Percentiles rank a stretch among this genome's conserved stretches.
phyloP scores from a whole-genome alignment of 2,888 invertebrate genomes.

The Oscheius onirici region DNA sequence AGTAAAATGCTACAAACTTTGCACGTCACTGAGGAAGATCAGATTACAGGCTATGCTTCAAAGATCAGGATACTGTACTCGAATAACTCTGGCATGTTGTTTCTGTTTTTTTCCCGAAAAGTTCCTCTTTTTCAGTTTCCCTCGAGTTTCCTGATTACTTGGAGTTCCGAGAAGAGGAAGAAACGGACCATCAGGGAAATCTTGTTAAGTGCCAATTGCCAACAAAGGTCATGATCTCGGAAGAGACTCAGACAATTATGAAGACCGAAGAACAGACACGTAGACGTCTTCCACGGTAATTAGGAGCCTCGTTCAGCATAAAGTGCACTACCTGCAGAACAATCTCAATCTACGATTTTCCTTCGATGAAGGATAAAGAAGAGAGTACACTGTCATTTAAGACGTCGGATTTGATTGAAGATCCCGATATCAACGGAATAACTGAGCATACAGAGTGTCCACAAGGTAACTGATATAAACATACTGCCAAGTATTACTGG shows the following conservation, averaged over 20 bases:
- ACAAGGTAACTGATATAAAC: conserved; percentile 8
- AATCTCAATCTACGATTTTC: conserved; percentile 32
- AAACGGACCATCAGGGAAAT: conserved; percentile 34
- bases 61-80: conserved; percentile 45
- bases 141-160: conserved; percentile 43
- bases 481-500: too few relatives aligned
- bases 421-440: conserved; percentile 1
- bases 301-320: not conserved
- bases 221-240: conserved; percentile 31
- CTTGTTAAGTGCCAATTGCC: not conserved
- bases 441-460: conserved; percentile 13
- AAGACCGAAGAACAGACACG: conserved; percentile 6
- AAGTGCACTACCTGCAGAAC: not conserved
- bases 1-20: conserved; percentile 36
- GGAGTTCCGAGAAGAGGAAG: conserved; percentile 43
- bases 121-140: conserved; percentile 33
- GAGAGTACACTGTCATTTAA: conserved; percentile 18
- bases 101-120: not conserved
- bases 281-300: conserved; percentile 39
- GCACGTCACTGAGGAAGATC: conserved; percentile 41
- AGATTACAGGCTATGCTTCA: conserved; percentile 40
- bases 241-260: conserved; percentile 44
- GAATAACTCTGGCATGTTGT: conserved; percentile 41
- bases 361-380: conserved; percentile 27
- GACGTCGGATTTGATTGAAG: conserved; percentile 5